phyloP scores from a whole-genome alignment of 1,140 invertebrate species.

The Wiebesia pumilae region DNA sequence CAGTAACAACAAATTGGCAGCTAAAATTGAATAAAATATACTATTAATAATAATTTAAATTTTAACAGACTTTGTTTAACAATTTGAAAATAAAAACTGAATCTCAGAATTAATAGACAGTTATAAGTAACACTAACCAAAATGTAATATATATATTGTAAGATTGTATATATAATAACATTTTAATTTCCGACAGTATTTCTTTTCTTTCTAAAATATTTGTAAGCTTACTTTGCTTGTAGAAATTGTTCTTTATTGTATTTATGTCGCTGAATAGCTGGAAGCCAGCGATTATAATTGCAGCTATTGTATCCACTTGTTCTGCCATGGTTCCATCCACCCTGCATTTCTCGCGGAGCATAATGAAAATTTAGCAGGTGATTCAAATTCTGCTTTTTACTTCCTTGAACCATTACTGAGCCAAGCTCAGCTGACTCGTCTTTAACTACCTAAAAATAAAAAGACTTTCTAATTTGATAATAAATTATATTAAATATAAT shows the following conservation, averaged over 20 bases:
- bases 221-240: slow-evolving; percentile 88
- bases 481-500: not conserved
- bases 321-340: slow-evolving; percentile 62
- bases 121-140: not conserved
- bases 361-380: slow-evolving; percentile 93
- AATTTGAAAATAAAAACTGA: no score
- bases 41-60: no score
- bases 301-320: slow-evolving; percentile 61
- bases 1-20: slow-evolving; percentile 95
- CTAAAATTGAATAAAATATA: slow-evolving; percentile 74
- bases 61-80: no score
- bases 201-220: no score
- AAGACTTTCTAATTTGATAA: not conserved
- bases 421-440: slow-evolving; percentile 83
- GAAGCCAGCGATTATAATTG: slow-evolving; percentile 72
- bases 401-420: slow-evolving; percentile 86
- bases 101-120: not conserved
- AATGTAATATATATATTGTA: not conserved
- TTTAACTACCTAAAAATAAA: slow-evolving; percentile 71
- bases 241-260: slow-evolving; percentile 96
- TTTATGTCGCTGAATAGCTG: slow-evolving; percentile 78
- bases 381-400: slow-evolving; percentile 93
- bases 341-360: slow-evolving; percentile 77
- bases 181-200: no score
- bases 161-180: not conserved